Evolutionary conservation across 2,888 invertebrate species (phyloP), one percentile per base, ranked within the genome.

Genomic region (Conops quadrifasciatus): DNA sequence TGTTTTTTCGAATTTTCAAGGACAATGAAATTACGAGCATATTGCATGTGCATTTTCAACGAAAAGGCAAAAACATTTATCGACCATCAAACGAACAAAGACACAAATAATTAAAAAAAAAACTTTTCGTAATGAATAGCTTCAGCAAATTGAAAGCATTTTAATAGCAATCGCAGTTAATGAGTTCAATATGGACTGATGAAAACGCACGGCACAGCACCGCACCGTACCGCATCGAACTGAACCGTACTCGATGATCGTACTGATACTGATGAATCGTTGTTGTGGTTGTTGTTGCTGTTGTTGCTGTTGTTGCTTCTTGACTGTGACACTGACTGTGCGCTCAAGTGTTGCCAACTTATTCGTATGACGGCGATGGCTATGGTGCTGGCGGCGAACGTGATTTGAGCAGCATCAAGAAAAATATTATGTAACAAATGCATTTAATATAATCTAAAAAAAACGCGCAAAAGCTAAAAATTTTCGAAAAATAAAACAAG

Each of bases 141-240:
- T 67, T 59, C 15, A 47, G 24, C 59, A 45, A n/a, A 47, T 30
- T 24, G 49, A 67, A 67, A 67, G 19, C 45, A 26, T 67, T 58
- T 36, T 68, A 62, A 68, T 68, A 28, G 68, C 26, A 51, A 36
- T 68, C 51, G 16, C 68, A 68, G 51, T 28, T 68, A 68, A 68
- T 68, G 68, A 62, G 19, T 62, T 68, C 62, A 60, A 68, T 68
- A 49, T 68, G 68, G 49, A 43, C 28, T 30, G 63, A 45, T 67
- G 67, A 36, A 36, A 7, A n/a, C n/a, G n/a, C n/a, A n/a, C 36
- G 4, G 5, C 9, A 36, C 9, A 36, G 36, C 36, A 36, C 9
- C 36, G 36, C 36, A 36, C 36, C 36, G 5, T 9, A 9, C 36
- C 9, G 5, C 36, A 36, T 7, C 4, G 36, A 4, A 36, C 36